Evolutionary conservation across 1,140 invertebrate genomes (phyloP).

Genomic region (Tetramorium parvispinum): DNA sequence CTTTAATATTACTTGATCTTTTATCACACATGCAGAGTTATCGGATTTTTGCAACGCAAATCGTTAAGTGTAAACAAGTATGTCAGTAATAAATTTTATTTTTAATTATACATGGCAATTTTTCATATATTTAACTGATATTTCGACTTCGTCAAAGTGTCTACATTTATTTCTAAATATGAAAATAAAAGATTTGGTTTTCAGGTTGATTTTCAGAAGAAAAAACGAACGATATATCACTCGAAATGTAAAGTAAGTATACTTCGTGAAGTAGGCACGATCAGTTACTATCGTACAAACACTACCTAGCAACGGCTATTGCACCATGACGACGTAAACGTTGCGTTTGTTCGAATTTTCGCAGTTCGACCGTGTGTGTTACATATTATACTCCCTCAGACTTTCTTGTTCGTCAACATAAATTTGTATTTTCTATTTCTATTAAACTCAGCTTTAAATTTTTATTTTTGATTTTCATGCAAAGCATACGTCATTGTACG

Average conservation of each 20-base stretch:
- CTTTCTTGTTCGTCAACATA: not conserved
- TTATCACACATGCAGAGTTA: not conserved
- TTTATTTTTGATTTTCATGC: not conserved
- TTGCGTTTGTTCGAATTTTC: slow-evolving; percentile 28
- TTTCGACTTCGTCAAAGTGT: not conserved
- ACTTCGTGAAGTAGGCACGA: slow-evolving; percentile 45
- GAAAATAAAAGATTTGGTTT: not conserved
- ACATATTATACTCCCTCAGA: not conserved
- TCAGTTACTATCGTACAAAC: slow-evolving; percentile 66
- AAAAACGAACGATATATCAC: not conserved
- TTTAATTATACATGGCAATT: not conserved
- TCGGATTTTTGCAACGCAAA: not conserved
- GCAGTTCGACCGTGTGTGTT: not conserved
- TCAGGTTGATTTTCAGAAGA: not conserved
- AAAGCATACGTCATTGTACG: not conserved
- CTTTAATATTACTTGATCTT: not conserved
- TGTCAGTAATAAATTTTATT: not conserved
- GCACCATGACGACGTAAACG: slow-evolving; percentile 62
- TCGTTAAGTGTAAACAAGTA: not conserved
- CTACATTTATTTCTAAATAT: not conserved
- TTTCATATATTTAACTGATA: not conserved
- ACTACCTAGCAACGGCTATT: slow-evolving; percentile 80
- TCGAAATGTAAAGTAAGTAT: not conserved
- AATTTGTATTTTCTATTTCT: not conserved
- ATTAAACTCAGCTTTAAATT: not conserved